Conservation (phyloP, 2,888 invertebrate species). For the Nysson spinosus region DNA sequence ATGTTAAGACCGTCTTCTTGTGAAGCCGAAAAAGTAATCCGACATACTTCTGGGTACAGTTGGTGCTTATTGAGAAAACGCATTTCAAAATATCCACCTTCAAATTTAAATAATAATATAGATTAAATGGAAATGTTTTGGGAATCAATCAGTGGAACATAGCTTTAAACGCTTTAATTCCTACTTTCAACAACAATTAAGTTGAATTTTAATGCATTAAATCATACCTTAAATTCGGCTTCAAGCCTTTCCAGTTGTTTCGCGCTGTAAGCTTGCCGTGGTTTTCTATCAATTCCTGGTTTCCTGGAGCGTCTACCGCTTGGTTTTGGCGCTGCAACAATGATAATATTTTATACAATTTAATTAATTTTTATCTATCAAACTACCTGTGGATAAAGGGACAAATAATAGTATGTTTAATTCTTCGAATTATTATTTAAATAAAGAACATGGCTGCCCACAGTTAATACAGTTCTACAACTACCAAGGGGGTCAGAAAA, state of each 20-base stretch:
- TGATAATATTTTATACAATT: conserved; percentile 5
- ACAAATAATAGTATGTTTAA: background rate
- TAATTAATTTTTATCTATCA: background rate
- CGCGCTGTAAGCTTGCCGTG: conserved; percentile 96
- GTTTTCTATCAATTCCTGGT: conserved; percentile 94
- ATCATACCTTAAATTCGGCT: conserved; percentile 90
- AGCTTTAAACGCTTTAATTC: background rate
- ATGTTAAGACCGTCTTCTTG: too few relatives aligned
- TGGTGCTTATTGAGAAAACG: too few relatives aligned
- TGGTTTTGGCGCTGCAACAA: conserved; percentile 85
- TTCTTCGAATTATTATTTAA: too few relatives aligned
- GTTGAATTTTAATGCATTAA: background rate
- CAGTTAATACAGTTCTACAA: too few relatives aligned
- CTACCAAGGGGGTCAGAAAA: too few relatives aligned
- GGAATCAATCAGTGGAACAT: background rate
- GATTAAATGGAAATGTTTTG: too few relatives aligned
- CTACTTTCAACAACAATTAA: too few relatives aligned
- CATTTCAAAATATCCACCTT: too few relatives aligned
- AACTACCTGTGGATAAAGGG: background rate
- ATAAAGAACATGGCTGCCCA: too few relatives aligned
- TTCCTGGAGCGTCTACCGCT: conserved; percentile 89
- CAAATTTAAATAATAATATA: too few relatives aligned
- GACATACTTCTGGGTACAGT: too few relatives aligned
- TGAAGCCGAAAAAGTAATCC: too few relatives aligned
- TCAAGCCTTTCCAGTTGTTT: conserved; percentile 95